phyloP scores from a whole-genome alignment of 2,113 vertebrate species.

The Ctenodactylus gundi region DNA sequence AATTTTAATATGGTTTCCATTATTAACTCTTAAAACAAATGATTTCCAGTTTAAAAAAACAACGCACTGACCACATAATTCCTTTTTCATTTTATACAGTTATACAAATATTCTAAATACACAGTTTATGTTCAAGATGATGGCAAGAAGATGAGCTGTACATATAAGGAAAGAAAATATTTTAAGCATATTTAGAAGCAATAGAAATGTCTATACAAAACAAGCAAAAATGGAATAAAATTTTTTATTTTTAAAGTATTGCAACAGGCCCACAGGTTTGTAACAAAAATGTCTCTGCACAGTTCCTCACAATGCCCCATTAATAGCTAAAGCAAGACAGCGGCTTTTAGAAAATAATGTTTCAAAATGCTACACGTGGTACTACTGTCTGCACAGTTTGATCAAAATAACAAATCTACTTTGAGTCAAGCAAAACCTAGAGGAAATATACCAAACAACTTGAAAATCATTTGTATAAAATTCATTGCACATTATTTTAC shows the following conservation, averaged over 20 bases:
- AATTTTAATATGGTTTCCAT: conserved; percentile 90
- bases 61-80: conserved; percentile 90
- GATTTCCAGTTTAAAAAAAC: conserved; percentile 95
- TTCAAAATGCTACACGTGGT: conserved; percentile 89
- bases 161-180: conserved; percentile 87
- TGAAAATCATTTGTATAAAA: conserved; percentile 90
- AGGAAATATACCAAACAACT: conserved; percentile 87
- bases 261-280: conserved; percentile 96
- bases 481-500: conserved; percentile 92
- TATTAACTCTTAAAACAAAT: conserved; percentile 90
- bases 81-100: conserved; percentile 91
- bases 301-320: conserved; percentile 89
- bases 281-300: conserved; percentile 91
- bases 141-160: conserved; percentile 89
- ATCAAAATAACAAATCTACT: conserved; percentile 88
- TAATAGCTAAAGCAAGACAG: conserved; percentile 90
- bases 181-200: conserved; percentile 92
- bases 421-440: conserved; percentile 87
- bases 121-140: conserved; percentile 88
- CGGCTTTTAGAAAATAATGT: conserved; percentile 87
- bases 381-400: conserved; percentile 88
- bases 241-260: conserved; percentile 96
- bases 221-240: conserved; percentile 92
- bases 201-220: conserved; percentile 93
- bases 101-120: conserved; percentile 96